A percentile compares a stretch with the other conserved stretches of the same genome.
Evolutionary conservation across 2,888 invertebrate species (phyloP).

Genomic region (Thecophora atra): DNA sequence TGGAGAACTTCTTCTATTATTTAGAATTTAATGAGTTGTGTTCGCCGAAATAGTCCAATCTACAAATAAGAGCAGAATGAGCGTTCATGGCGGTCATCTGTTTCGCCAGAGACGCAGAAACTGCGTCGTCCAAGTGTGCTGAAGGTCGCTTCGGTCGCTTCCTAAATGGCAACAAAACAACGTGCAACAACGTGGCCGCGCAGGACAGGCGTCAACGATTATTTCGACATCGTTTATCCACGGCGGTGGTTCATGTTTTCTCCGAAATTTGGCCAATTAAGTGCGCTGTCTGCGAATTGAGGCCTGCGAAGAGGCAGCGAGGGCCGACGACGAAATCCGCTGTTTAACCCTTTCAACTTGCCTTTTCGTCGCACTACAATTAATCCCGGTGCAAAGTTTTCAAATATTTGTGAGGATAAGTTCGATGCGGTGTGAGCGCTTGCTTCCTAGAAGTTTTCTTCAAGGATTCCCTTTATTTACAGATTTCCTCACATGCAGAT

Average conservation of each 20-base stretch:
- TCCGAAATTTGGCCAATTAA: slow-evolving; percentile 60
- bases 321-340: slow-evolving; percentile 29
- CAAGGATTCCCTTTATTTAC: slow-evolving; percentile 17
- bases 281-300: slow-evolving; percentile 34
- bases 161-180: too few species aligned
- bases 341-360: slow-evolving; percentile 29
- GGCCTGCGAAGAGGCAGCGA: slow-evolving; percentile 34
- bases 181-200: too few species aligned
- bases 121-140: neutral
- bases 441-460: slow-evolving; percentile 7
- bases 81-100: neutral
- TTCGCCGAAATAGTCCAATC: neutral
- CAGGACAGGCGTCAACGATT: slow-evolving; percentile 22
- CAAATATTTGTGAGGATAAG: slow-evolving; percentile 58
- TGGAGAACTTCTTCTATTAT: too few species aligned
- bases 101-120: neutral
- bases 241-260: slow-evolving; percentile 55
- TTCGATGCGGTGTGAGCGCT: neutral
- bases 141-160: slow-evolving; percentile 32
- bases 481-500: slow-evolving; percentile 7
- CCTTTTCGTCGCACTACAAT: slow-evolving; percentile 19
- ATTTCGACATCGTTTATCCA: too few species aligned
- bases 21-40: too few species aligned
- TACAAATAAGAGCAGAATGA: neutral
- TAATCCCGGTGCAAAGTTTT: slow-evolving; percentile 48